These are phyloP conservation scores for Pseudomyrmex concolor DNA, from an alignment of 1,140 invertebrate genomes.

Conservation along the genomic window DNA sequence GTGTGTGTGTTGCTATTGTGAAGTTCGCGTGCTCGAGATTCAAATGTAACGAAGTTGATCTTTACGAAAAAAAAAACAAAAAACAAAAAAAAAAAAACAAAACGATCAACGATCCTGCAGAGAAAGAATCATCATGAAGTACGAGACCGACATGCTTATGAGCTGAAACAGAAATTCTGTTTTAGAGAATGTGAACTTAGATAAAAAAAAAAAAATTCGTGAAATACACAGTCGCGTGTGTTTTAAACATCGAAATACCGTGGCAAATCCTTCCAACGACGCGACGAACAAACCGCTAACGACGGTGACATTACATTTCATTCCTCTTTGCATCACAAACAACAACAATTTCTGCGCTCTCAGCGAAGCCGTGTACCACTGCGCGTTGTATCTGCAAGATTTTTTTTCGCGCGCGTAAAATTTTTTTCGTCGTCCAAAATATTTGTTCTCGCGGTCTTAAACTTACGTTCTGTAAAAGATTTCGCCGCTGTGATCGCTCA, in stretches of 20 bases:
- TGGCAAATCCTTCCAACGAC: conserved; percentile 57
- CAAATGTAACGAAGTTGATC: neutral
- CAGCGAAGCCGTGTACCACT: conserved; percentile 61
- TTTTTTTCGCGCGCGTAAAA: neutral
- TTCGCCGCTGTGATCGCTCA: conserved; percentile 37
- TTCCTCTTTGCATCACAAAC: conserved; percentile 58
- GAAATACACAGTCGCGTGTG: neutral
- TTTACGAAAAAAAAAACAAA: neutral
- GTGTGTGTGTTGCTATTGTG: neutral
- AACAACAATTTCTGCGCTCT: conserved; percentile 56
- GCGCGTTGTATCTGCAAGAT: conserved; percentile 44
- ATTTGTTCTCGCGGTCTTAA: neutral
- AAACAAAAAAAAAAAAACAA: neutral
- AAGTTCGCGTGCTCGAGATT: neutral
- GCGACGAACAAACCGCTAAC: conserved; percentile 42
- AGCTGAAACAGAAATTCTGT: conserved; percentile 17
- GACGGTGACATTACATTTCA: conserved; percentile 4
- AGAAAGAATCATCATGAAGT: conserved; percentile 12
- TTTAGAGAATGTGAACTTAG: neutral
- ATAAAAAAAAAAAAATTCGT: neutral
- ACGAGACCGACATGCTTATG: neutral
- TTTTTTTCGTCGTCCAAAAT: neutral
- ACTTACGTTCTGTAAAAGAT: conserved; percentile 41
- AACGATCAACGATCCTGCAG: neutral
- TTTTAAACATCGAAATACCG: conserved; percentile 34